A percentile compares a stretch with the other conserved stretches of the same genome.
Conservation (phyloP, 2,113 vertebrate species). For the Dipodomys ordii region DNA sequence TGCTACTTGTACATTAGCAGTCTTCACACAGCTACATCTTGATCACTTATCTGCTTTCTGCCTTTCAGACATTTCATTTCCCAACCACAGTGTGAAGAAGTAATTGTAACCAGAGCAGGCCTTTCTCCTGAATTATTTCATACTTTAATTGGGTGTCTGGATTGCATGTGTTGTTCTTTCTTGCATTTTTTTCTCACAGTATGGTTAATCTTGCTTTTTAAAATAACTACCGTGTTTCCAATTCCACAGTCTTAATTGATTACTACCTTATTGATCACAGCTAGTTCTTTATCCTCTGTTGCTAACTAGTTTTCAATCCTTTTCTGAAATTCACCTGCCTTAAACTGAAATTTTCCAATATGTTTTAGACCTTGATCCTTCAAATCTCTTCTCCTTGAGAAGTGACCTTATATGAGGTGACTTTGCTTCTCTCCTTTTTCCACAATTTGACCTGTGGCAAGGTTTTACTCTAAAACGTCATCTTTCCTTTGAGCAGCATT, state of each 20-base stretch:
- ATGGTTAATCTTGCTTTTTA: conserved; percentile 17
- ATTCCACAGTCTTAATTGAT: conserved; percentile 40
- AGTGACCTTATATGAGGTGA: not conserved
- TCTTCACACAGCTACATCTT: not conserved
- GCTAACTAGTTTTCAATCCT: conserved; percentile 41
- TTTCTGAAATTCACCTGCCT: not conserved
- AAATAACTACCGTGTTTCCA: conserved; percentile 25
- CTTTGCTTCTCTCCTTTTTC: not conserved
- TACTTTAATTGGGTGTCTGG: not conserved
- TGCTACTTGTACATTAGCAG: not conserved
- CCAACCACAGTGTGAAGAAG: not conserved
- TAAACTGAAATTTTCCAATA: conserved; percentile 4
- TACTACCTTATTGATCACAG: conserved; percentile 41
- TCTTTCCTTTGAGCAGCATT: not conserved
- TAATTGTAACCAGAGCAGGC: not conserved
- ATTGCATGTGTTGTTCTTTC: conserved; percentile 16
- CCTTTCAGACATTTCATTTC: conserved; percentile 24
- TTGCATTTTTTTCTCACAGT: not conserved
- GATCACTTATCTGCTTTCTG: conserved; percentile 1
- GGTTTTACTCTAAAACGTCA: not conserved
- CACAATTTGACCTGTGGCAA: conserved; percentile 22
- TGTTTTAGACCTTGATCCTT: not conserved
- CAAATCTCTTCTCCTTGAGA: conserved; percentile 20
- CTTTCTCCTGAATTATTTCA: not conserved
- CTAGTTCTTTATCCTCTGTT: conserved; percentile 29